Percentiles rank a stretch among this genome's conserved stretches.
These are phyloP conservation scores for Arenaria interpres DNA, from an alignment of 2,113 vertebrate species.

Conservation along the genomic window DNA sequence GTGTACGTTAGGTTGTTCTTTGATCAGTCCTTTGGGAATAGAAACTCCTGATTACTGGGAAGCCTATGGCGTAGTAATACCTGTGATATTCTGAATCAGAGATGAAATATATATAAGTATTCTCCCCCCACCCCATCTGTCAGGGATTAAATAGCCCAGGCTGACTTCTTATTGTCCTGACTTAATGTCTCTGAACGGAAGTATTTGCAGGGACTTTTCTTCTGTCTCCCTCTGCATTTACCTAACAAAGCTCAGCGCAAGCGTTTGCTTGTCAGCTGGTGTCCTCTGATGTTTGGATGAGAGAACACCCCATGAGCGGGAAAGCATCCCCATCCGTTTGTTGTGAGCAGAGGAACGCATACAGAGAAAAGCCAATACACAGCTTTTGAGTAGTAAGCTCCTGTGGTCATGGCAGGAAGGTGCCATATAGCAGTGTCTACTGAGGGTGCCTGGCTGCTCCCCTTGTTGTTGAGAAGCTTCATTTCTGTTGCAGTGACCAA, in stretches of 20 bases:
- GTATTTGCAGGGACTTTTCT: background rate
- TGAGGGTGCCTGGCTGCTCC: background rate
- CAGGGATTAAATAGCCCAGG: background rate
- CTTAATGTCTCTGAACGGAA: background rate
- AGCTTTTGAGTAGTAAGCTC: background rate
- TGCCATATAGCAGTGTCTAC: background rate
- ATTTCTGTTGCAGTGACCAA: background rate
- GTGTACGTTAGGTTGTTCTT: background rate
- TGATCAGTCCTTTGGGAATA: background rate
- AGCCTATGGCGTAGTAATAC: background rate
- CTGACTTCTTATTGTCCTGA: background rate
- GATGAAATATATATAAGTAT: background rate
- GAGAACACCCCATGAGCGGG: background rate
- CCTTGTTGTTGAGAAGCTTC: background rate
- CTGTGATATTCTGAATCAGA: background rate
- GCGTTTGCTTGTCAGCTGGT: background rate
- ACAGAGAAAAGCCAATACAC: background rate
- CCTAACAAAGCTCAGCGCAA: background rate
- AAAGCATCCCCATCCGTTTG: background rate
- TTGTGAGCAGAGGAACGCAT: background rate
- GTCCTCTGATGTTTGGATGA: background rate
- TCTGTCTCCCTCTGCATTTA: rapidly evolving
- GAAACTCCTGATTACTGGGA: background rate
- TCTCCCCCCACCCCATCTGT: background rate
- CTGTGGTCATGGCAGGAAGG: rapidly evolving